phyloP scores from a whole-genome alignment of 2,888 invertebrate genomes.

The Drosophila austrosaltans region DNA sequence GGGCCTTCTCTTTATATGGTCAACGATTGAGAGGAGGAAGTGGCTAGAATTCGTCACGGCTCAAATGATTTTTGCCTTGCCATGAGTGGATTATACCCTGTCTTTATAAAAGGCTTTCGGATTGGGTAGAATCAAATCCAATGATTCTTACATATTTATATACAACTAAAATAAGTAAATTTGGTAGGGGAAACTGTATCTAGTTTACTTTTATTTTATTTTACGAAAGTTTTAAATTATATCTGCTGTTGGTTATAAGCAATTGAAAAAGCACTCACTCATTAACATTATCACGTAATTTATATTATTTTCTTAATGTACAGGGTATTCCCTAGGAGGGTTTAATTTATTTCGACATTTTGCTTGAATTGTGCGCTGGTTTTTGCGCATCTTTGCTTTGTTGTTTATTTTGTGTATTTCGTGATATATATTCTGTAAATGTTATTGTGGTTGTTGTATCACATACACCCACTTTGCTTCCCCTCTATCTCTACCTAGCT shows the following conservation, averaged over 20 bases:
- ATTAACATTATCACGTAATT: too few species aligned
- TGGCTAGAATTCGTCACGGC: conserved; percentile 64
- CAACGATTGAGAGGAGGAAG: conserved; percentile 25
- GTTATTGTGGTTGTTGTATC: too few species aligned
- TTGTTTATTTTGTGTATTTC: conserved; percentile 37
- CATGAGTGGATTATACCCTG: conserved; percentile 26
- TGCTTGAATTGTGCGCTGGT: conserved; percentile 27
- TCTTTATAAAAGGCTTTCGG: neutral
- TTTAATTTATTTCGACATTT: conserved; percentile 7
- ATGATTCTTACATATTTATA: neutral
- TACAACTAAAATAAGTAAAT: too few species aligned
- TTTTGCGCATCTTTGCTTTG: conserved; percentile 45
- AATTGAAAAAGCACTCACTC: too few species aligned
- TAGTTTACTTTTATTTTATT: too few species aligned
- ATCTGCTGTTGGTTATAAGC: too few species aligned
- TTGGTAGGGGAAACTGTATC: too few species aligned
- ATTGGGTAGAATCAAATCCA: neutral
- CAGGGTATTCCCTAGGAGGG: conserved; percentile 12
- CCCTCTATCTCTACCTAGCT: conserved; percentile 48
- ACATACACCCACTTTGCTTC: conserved; percentile 22
- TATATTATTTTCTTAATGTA: neutral
- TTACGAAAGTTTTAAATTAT: too few species aligned
- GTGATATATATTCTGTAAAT: conserved; percentile 4
- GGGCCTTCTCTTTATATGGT: too few species aligned
- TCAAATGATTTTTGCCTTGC: conserved; percentile 57